Percentiles rank a stretch among this genome's conserved stretches.
phyloP scores from a whole-genome alignment of 1,140 invertebrate species.

The Macrotrachela quadricornifera region DNA sequence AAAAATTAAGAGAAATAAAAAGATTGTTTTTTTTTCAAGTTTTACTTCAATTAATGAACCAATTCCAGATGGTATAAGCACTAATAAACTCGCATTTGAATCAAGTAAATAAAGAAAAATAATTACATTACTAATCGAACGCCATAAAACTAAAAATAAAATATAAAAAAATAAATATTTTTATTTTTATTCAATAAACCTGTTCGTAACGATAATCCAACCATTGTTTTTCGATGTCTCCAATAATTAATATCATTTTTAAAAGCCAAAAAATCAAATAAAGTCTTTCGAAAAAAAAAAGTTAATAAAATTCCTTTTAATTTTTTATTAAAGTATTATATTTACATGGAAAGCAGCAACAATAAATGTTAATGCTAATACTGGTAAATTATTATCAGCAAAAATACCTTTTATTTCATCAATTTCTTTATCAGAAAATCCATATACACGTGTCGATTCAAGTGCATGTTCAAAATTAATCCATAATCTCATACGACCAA shows the following conservation, averaged over 20 bases:
- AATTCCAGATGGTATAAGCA: constrained; percentile 63
- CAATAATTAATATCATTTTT: constrained; percentile 94
- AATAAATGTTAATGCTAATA: constrained; percentile 71
- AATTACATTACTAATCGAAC: constrained; percentile 71
- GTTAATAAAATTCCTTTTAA: neutral
- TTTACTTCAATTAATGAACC: constrained; percentile 55
- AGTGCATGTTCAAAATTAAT: constrained; percentile 42
- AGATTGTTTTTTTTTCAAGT: neutral
- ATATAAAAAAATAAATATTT: neutral
- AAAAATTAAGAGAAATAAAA: constrained; percentile 6
- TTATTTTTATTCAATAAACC: constrained; percentile 12
- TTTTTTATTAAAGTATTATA: constrained; percentile 20
- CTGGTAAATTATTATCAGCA: constrained; percentile 75
- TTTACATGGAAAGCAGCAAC: constrained; percentile 78
- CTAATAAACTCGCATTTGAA: constrained; percentile 67
- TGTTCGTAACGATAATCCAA: constrained; percentile 63
- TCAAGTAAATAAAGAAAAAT: constrained; percentile 81
- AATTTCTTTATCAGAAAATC: constrained; percentile 69
- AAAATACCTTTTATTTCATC: constrained; percentile 92
- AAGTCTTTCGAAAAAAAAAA: constrained; percentile 39
- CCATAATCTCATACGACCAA: constrained; percentile 40
- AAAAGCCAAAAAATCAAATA: constrained; percentile 88
- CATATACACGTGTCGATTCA: constrained; percentile 7
- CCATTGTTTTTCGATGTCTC: constrained; percentile 56
- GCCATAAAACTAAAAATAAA: constrained; percentile 48